A percentile compares a stretch with the other conserved stretches of the same genome.
Evolutionary conservation across 1,140 invertebrate species (phyloP).

Genomic region (Dendroctonus valens): DNA sequence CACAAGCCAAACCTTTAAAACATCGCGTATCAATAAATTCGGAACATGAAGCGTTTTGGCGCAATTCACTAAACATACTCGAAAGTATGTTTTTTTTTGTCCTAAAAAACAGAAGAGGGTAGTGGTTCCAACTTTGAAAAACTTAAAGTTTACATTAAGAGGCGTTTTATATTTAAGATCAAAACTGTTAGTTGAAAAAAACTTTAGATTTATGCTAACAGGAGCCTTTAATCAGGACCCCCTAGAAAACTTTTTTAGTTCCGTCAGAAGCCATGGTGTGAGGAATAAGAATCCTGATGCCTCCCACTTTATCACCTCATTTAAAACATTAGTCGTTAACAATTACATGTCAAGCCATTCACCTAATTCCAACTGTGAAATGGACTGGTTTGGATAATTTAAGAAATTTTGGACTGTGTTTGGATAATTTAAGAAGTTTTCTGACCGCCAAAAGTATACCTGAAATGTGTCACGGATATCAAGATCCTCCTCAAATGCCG

Average conservation of each 20-base stretch:
- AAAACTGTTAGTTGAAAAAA: neutral
- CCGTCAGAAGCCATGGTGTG: conserved; percentile 34
- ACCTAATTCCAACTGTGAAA: conserved; percentile 10
- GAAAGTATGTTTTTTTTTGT: conserved; percentile 39
- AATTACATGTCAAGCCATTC: conserved; percentile 18
- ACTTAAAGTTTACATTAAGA: conserved; percentile 42
- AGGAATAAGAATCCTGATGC: conserved; percentile 7
- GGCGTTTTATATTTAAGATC: conserved; percentile 35
- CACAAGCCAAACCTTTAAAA: conserved; percentile 39
- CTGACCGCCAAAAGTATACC: conserved; percentile 5
- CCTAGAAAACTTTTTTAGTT: conserved; percentile 45
- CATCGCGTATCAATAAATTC: conserved; percentile 39
- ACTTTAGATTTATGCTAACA: conserved; percentile 22
- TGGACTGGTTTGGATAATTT: neutral
- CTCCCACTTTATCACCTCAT: conserved; percentile 4
- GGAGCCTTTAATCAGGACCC: conserved; percentile 40
- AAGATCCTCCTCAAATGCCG: neutral
- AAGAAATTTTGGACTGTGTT: no score
- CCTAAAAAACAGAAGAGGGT: conserved; percentile 26
- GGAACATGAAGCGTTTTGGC: conserved; percentile 40
- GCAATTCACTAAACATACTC: conserved; percentile 32
- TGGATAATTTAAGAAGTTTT: conserved; percentile 20
- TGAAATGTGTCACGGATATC: neutral
- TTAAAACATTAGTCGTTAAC: conserved; percentile 17
- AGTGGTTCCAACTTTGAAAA: conserved; percentile 40